Percentiles rank a stretch among this genome's conserved stretches.
Evolutionary conservation across 2,797 vertebrate species (phyloP).

Genomic region (Etheostoma perlongum): DNA sequence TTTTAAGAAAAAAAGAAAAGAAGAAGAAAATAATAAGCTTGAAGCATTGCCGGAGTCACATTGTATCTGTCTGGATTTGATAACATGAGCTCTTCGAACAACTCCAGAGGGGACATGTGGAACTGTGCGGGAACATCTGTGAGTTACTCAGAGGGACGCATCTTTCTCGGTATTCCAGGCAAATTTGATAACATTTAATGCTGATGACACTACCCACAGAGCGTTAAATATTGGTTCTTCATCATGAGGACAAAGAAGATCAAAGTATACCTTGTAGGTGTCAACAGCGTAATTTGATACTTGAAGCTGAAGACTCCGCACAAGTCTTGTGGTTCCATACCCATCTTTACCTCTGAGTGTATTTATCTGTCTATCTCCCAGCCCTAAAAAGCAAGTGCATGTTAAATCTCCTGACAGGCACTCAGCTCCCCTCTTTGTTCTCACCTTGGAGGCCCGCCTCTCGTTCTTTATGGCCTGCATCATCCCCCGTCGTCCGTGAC

Average conservation of each 20-base stretch:
- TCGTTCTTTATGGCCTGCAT: constrained; percentile 99
- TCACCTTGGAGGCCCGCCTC: constrained; percentile 93
- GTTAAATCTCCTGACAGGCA: constrained; percentile 1
- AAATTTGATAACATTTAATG: neutral
- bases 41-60: too few species aligned
- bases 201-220: neutral
- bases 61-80: constrained; percentile 12
- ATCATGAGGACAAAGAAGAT: neutral
- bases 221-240: neutral
- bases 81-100: constrained; percentile 12
- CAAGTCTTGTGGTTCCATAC: neutral
- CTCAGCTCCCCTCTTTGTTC: neutral
- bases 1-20: too few species aligned
- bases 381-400: neutral
- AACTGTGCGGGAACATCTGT: constrained; percentile 1
- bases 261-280: neutral
- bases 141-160: neutral
- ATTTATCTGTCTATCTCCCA: neutral
- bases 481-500: constrained; percentile 91
- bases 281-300: neutral
- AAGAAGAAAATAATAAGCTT: too few species aligned
- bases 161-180: neutral
- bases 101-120: neutral
- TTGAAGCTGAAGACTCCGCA: neutral
- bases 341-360: neutral